phyloP scores from a whole-genome alignment of 2,797 vertebrate genomes.

The Emydoidea blandingii region DNA sequence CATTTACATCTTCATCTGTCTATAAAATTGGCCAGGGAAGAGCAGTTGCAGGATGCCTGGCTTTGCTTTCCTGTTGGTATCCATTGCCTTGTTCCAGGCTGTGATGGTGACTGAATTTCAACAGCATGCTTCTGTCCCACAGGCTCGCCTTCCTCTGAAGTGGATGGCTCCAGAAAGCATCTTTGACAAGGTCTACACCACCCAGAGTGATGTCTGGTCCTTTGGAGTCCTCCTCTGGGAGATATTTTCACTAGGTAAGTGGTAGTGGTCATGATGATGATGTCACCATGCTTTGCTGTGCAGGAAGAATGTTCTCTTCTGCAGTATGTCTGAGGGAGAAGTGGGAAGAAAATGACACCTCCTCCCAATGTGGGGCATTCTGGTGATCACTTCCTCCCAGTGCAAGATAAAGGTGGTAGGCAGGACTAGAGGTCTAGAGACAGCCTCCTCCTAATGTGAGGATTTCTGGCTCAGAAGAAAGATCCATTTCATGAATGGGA shows the following conservation, averaged over 20 bases:
- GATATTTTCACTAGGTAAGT: constrained; percentile 97
- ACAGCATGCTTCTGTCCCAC: constrained; percentile 20
- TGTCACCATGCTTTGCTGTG: neutral
- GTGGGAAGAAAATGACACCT: neutral
- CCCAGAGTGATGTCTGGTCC: constrained; percentile 98
- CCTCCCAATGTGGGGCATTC: fast-evolving
- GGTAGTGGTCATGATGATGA: neutral
- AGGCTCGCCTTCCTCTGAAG: constrained; percentile 98
- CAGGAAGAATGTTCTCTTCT: neutral
- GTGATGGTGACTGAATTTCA: neutral
- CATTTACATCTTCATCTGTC: neutral
- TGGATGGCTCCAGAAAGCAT: constrained; percentile 99
- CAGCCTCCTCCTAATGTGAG: neutral
- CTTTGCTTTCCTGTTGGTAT: neutral
- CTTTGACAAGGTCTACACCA: constrained; percentile 98
- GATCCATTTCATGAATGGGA: neutral
- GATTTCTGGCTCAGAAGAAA: neutral
- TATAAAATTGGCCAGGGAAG: neutral
- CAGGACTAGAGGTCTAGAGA: neutral
- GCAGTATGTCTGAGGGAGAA: neutral
- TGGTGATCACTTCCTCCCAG: neutral
- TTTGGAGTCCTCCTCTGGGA: constrained; percentile 99
- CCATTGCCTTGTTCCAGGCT: neutral
- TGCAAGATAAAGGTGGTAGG: neutral
- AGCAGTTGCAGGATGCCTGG: neutral